Evolutionary conservation across 2,888 invertebrate genomes (phyloP).

Genomic region (Pyralis farinalis): DNA sequence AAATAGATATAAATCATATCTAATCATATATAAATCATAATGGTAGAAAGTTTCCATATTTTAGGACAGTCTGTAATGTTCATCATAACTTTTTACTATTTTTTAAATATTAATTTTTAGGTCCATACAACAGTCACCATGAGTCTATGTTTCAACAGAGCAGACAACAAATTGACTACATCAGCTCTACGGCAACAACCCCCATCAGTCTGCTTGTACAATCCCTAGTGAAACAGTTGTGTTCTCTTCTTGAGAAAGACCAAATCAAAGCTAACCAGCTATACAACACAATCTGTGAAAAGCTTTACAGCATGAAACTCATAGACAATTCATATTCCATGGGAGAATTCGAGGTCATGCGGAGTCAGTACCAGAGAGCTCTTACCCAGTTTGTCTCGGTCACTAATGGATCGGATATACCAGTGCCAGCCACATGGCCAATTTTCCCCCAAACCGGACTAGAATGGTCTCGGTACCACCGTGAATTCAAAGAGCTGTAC

Average conservation of each 20-base stretch:
- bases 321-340: conserved; percentile 86
- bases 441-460: conserved; percentile 70
- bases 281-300: conserved; percentile 85
- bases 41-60: too few species aligned
- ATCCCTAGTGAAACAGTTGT: conserved; percentile 85
- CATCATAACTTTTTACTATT: too few species aligned
- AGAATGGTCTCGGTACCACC: conserved; percentile 84
- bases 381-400: conserved; percentile 83
- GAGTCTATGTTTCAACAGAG: conserved; percentile 56
- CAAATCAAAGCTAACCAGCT: conserved; percentile 77
- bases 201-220: conserved; percentile 86
- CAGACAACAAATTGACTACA: conserved; percentile 58
- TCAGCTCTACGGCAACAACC: conserved; percentile 68
- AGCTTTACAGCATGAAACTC: conserved; percentile 84
- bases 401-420: conserved; percentile 76
- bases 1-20: too few species aligned
- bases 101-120: conserved; percentile 37
- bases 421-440: conserved; percentile 74
- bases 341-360: conserved; percentile 85
- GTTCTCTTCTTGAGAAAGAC: conserved; percentile 84
- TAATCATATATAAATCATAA: too few species aligned
- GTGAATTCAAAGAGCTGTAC: conserved; percentile 85
- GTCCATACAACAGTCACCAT: conserved; percentile 47
- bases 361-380: conserved; percentile 85
- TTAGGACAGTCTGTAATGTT: too few species aligned